Base-by-base conservation (phyloP, 2,113 vertebrate genomes). In the Chaenogobius annularis region DNA sequence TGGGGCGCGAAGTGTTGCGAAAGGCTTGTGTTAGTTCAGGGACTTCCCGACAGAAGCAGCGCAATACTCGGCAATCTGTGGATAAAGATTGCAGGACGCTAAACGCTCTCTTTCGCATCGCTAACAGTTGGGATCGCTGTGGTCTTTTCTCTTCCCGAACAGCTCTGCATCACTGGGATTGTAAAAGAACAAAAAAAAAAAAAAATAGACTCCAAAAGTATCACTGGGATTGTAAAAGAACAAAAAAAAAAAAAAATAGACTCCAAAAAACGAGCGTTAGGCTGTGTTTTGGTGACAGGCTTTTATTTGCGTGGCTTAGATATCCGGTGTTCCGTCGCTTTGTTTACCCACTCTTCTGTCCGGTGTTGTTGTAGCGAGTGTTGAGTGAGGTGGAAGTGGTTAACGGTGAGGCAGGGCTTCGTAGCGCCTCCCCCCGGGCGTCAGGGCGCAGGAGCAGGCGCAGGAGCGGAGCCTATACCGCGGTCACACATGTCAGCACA, bases 21-120 rank as follows among this genome's bases (percentile, higher is more conserved):
- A 64, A 79, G 71, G 68, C 72, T 68, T 81, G 52, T 68, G 26
- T 47, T 84, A 86, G 86, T 44, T 44, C 84, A 85, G 78, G 74
- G 78, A 70, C 46, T 68, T 72, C 59, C 72, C 54, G 69, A 79
- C 67, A 74, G 35, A 61, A 46, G 70, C 66, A 78, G 10, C 76
- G 62, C 61, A 20, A 75, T 81, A 73, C 76, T 81, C 83, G 80
- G 89, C 92, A 92, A 91, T 93, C 92, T 94, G 81, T 66, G 79
- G 89, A 94, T 93, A 93, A 93, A 93, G 93, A 92, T 93, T 92
- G 92, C 91, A 69, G 79, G 88, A 81, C 81, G 78, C 71, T 72
- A 70, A 76, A 71, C 71, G 75, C 44, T 83, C 47, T n/a, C 72
- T 77, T 74, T 68, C 26, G 26, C 26, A 31, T 31, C 26, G 26